phyloP scores from a whole-genome alignment of 2,113 vertebrate genomes.

The Eclectus roratus region DNA sequence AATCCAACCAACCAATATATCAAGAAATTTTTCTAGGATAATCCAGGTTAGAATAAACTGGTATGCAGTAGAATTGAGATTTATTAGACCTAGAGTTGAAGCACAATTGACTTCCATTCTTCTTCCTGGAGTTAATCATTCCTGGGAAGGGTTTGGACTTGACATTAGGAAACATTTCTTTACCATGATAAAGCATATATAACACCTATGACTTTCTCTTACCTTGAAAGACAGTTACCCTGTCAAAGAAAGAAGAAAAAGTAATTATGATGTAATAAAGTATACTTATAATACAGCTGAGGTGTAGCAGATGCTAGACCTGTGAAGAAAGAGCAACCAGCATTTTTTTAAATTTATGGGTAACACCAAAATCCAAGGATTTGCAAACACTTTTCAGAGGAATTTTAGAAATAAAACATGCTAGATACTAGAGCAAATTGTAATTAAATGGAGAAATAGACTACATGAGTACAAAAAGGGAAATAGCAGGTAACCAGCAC shows the following conservation, averaged over 20 bases:
- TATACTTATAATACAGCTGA: not conserved
- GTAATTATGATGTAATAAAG: not conserved
- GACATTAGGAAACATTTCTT: not conserved
- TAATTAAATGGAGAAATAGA: not conserved
- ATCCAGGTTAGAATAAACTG: not conserved
- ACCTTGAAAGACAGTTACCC: not conserved
- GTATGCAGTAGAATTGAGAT: not conserved
- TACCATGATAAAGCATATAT: fast-evolving
- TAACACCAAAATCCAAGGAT: not conserved
- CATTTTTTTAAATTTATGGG: not conserved
- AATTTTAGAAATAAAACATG: not conserved
- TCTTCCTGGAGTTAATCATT: not conserved
- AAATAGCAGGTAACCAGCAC: not conserved
- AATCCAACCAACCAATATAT: not conserved
- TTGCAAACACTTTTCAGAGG: not conserved
- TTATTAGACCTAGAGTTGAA: not conserved
- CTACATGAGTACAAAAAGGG: not conserved
- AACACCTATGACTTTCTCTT: not conserved
- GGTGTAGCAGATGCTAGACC: not conserved
- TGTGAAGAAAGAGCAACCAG: not conserved
- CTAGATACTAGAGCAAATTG: not conserved
- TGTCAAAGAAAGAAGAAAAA: not conserved
- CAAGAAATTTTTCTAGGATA: not conserved
- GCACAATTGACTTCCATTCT: not conserved
- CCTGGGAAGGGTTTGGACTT: not conserved